Evolutionary conservation across 2,113 vertebrate genomes (phyloP).

Genomic region (Mobula hypostoma): DNA sequence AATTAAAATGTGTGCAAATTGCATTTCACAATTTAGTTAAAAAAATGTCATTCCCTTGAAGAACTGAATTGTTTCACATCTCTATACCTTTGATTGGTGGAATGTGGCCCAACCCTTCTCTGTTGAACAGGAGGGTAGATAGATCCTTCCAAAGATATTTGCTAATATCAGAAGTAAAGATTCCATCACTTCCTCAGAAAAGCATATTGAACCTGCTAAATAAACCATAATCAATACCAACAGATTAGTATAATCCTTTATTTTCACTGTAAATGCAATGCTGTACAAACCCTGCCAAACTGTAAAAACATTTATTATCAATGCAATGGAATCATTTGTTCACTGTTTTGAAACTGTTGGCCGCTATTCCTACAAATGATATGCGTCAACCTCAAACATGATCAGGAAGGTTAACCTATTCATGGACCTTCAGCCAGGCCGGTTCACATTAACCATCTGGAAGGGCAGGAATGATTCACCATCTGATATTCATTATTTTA

Average conservation of each 20-base stretch:
- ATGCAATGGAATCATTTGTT: not conserved
- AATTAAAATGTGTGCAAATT: not conserved
- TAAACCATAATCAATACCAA: not conserved
- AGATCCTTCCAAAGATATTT: constrained; percentile 46
- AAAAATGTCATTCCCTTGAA: not conserved
- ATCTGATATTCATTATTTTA: not conserved
- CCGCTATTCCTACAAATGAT: not conserved
- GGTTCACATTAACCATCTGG: not conserved
- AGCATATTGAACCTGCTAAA: constrained; percentile 43
- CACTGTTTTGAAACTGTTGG: not conserved
- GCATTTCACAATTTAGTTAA: not conserved
- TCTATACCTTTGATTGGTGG: constrained; percentile 47
- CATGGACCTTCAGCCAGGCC: not conserved
- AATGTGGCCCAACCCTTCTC: not conserved
- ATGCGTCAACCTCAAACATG: not conserved
- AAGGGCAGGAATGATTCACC: not conserved
- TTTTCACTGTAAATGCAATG: not conserved
- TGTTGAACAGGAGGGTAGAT: constrained; percentile 43
- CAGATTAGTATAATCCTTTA: not conserved
- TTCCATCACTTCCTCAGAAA: constrained; percentile 50
- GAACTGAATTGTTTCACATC: not conserved
- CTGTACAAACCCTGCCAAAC: not conserved
- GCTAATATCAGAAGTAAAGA: constrained; percentile 49
- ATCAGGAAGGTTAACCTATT: not conserved
- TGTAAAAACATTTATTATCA: not conserved